phyloP scores from a whole-genome alignment of 2,113 vertebrate genomes.

The Melanerpes aurifrons region DNA sequence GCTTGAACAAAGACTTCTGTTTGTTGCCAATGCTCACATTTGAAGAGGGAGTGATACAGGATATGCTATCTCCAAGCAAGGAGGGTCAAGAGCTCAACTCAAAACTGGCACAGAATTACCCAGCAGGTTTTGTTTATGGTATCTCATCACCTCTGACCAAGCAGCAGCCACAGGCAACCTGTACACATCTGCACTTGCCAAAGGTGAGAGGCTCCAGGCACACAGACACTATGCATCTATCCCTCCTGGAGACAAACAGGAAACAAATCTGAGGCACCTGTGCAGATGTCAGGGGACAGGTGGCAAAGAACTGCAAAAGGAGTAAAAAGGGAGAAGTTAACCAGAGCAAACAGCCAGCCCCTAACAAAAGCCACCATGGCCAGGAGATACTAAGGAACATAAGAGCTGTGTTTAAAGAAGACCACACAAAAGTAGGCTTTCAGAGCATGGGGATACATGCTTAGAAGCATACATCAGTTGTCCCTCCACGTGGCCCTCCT shows the following conservation, averaged over 20 bases:
- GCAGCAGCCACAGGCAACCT: not conserved
- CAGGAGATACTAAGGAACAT: not conserved
- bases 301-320: not conserved
- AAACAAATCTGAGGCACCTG: not conserved
- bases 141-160: not conserved
- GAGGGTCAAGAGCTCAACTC: not conserved
- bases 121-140: not conserved
- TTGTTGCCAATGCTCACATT: not conserved
- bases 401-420: not conserved
- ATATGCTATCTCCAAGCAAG: not conserved
- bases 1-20: not conserved
- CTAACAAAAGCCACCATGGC: not conserved
- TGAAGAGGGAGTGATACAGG: not conserved
- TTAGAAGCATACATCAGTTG: not conserved
- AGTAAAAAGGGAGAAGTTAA: not conserved
- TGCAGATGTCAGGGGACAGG: not conserved
- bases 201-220: not conserved
- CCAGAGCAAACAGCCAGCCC: not conserved
- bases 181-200: not conserved
- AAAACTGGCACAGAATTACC: not conserved
- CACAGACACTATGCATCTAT: not conserved
- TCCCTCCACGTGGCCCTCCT: not conserved
- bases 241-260: not conserved
- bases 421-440: not conserved
- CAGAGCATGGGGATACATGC: not conserved